phyloP scores from a whole-genome alignment of 2,888 invertebrate genomes.

The Chloroclysta siterata region DNA sequence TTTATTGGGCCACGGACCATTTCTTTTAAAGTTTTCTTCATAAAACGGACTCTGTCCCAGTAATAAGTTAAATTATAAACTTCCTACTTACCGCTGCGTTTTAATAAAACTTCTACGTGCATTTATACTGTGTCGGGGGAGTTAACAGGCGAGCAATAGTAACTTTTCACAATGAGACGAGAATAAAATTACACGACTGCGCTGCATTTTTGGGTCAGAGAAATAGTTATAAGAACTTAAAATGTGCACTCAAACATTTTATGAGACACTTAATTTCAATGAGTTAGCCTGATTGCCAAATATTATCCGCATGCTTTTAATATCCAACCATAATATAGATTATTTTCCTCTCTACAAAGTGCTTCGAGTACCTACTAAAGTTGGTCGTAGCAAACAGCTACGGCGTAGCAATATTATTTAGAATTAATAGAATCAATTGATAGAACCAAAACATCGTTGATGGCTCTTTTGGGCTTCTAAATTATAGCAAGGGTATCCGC shows the following conservation, averaged over 20 bases:
- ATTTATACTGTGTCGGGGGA: conserved; percentile 52
- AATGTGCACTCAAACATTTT: background rate
- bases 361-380: background rate
- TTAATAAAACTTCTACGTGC: conserved; percentile 61
- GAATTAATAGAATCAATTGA: conserved; percentile 22
- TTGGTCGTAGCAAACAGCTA: conserved; percentile 21
- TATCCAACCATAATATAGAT: too few species aligned
- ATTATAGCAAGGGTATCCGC: conserved; percentile 27
- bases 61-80: conserved; percentile 48
- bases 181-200: conserved; percentile 43
- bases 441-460: conserved; percentile 21
- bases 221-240: conserved; percentile 6
- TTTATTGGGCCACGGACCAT: background rate
- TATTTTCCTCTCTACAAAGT: background rate
- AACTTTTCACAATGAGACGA: conserved; percentile 51
- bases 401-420: conserved; percentile 14
- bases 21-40: conserved; percentile 13
- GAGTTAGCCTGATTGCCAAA: background rate
- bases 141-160: conserved; percentile 45
- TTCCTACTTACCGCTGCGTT: conserved; percentile 49
- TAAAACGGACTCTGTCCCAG: conserved; percentile 32
- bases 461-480: conserved; percentile 24
- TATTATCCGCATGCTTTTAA: background rate
- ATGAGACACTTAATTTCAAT: background rate
- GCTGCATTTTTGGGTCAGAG: conserved; percentile 29